These are phyloP conservation scores for Odobenus rosmarus DNA, from an alignment of 2,113 vertebrate species.

Conservation along the genomic window DNA sequence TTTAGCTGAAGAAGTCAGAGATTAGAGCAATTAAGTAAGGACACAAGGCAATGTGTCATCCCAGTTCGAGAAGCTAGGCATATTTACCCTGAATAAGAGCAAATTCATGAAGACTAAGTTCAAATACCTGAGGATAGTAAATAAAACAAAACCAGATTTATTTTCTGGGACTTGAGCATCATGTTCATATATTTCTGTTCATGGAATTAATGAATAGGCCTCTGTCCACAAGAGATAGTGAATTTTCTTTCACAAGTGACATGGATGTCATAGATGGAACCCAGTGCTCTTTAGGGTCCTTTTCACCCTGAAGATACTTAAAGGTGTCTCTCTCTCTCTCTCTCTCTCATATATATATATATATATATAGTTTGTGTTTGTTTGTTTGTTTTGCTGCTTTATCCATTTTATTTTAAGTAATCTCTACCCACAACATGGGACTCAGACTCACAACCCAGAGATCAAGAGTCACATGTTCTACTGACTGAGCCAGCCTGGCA, in stretches of 20 bases:
- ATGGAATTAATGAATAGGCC: neutral
- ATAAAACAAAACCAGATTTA: neutral
- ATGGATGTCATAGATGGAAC: neutral
- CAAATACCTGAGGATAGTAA: neutral
- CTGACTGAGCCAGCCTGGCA: neutral
- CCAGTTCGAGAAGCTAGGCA: neutral
- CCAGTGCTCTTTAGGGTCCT: neutral
- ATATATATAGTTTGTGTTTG: too few relatives aligned
- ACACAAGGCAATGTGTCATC: neutral
- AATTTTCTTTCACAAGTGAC: neutral
- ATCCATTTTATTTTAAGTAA: neutral
- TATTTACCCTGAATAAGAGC: neutral
- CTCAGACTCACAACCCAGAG: neutral
- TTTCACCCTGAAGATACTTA: constrained; percentile 17
- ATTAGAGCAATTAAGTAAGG: neutral
- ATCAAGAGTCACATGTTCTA: neutral
- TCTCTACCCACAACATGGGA: neutral
- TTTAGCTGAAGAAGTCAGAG: neutral
- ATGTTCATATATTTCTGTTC: neutral
- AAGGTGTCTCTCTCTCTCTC: too few relatives aligned
- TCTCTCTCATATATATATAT: too few relatives aligned
- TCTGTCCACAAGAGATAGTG: neutral
- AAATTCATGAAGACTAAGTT: neutral
- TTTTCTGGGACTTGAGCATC: neutral
- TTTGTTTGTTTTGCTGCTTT: neutral